Conservation (phyloP, 2,888 invertebrate genomes). For the Lottia gigantea region DNA sequence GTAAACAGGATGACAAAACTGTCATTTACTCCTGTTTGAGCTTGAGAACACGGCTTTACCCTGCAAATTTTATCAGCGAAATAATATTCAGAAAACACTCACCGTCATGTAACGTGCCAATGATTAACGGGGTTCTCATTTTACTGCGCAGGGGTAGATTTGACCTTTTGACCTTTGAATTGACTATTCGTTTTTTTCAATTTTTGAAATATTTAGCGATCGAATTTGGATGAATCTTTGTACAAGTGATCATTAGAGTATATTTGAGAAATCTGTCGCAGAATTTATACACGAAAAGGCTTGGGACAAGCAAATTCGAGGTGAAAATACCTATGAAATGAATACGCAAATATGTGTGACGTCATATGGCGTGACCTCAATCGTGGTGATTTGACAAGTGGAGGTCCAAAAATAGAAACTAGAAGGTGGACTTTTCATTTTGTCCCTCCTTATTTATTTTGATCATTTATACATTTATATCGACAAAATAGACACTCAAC, state of each 20-base stretch:
- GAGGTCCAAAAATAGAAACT: constrained; percentile 23
- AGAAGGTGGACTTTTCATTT: constrained; percentile 15
- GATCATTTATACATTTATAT: too few species aligned
- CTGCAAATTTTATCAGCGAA: constrained; percentile 71
- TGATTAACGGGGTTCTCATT: constrained; percentile 67
- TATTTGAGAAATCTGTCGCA: too few species aligned
- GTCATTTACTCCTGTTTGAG: constrained; percentile 31
- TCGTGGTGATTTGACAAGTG: constrained; percentile 20
- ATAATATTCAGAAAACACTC: constrained; percentile 72
- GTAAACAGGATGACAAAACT: constrained; percentile 29
- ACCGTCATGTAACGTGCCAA: constrained; percentile 71
- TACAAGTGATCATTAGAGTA: not conserved
- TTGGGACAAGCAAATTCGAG: too few species aligned
- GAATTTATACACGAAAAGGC: too few species aligned
- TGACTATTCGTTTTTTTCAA: constrained; percentile 27
- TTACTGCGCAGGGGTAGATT: constrained; percentile 59
- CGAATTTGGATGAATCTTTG: not conserved
- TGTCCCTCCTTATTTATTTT: too few species aligned
- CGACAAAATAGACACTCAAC: too few species aligned
- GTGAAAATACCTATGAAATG: not conserved
- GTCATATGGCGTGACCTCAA: constrained; percentile 25
- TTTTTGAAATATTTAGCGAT: not conserved
- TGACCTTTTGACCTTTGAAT: constrained; percentile 65
- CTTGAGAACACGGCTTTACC: constrained; percentile 56
- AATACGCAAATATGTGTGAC: constrained; percentile 23